Evolutionary conservation across 2,888 invertebrate species (phyloP), one percentile per base, ranked within the genome.

Genomic region (Alsophila aescularia): DNA sequence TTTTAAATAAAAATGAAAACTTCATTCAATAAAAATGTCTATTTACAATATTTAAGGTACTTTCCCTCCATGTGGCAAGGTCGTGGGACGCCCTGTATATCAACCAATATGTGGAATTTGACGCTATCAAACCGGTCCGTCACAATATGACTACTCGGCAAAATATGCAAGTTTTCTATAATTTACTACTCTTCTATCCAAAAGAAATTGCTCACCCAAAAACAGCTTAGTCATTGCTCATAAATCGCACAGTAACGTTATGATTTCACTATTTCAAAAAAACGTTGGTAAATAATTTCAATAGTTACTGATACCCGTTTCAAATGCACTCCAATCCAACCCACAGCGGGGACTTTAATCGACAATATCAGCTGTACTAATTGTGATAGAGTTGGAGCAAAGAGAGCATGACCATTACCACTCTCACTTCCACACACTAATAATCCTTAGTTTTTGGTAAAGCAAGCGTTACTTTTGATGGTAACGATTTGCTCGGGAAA

Each of bases 341-440:
- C 13, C 9, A 16, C 14, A 10, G 36, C n/a, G 35, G 52, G 34
- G 42, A 50, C 47, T 50, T 67, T 80, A 80, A 79, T 79, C 75
- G 81, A 66, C 76, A 80, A 81, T 80, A 81, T 76, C 66, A 69
- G 70, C 69, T 61, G 66, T 58, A 62, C 69, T 83, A 83, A 84
- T 84, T 84, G 75, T 67, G 66, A 61, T 56, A 56, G 65, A 27
- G 58, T 37, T 16, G 42, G 12, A 21, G 32, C 48, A 82, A 85
- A 64, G 81, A 83, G 84, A 84, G 79, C 86, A 83, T 83, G 78
- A 82, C 83, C 47, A 53, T 50, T 45, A 52, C 62, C 54, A 64
- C 78, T 79, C 77, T 77, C 77, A 81, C 75, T 81, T 83, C 57
- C 58, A 61, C 57, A 60, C 37, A 57, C 6, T 29, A 52, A 57